These are phyloP conservation scores for Fringilla coelebs DNA, from an alignment of 2,797 vertebrate genomes.

Conservation along the genomic window DNA sequence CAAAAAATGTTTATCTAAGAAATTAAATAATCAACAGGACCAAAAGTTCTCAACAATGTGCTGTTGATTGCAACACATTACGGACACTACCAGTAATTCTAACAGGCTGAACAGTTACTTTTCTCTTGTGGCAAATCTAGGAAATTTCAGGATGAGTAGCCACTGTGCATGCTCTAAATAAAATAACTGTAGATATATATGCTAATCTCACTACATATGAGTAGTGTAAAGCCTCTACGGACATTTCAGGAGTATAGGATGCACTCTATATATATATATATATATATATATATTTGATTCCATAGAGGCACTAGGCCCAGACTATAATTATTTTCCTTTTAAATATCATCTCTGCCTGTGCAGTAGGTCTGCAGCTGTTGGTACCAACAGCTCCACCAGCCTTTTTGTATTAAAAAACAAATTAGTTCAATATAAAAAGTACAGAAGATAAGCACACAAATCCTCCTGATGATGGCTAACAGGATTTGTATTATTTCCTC, in stretches of 20 bases:
- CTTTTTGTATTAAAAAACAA: neutral
- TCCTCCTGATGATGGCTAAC: neutral
- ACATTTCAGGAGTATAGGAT: neutral
- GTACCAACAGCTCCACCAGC: neutral
- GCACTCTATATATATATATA: neutral
- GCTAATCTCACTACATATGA: neutral
- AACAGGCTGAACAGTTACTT: neutral
- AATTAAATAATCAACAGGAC: neutral
- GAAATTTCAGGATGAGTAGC: neutral
- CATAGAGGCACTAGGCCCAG: neutral
- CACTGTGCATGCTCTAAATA: neutral
- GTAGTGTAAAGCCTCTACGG: neutral
- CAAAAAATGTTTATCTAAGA: neutral
- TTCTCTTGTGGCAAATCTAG: neutral
- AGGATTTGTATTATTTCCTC: neutral
- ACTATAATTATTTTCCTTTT: neutral
- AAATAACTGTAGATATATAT: neutral
- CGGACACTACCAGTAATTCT: neutral
- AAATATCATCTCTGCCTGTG: neutral
- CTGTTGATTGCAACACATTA: neutral
- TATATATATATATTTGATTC: too few species aligned
- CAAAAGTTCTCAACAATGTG: neutral
- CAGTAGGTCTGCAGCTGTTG: neutral
- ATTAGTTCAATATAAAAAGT: neutral
- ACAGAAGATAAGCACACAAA: neutral